phyloP scores from a whole-genome alignment of 2,888 invertebrate species.

The Pocota personata region DNA sequence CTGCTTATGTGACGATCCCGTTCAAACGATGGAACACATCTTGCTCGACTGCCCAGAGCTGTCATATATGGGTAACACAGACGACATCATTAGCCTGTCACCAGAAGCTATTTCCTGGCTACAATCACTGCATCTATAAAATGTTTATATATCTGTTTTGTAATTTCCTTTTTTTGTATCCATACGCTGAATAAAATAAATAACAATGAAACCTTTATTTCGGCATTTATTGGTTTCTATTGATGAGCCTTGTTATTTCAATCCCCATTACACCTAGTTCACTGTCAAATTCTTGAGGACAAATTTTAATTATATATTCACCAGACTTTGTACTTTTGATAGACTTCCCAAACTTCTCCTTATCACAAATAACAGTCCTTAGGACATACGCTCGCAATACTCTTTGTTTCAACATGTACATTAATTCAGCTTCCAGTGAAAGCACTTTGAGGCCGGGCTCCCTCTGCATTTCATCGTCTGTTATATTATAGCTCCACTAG shows the following conservation, averaged over 20 bases:
- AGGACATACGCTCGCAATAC: constrained; percentile 38
- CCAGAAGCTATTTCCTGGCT: no score
- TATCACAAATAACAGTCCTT: constrained; percentile 29
- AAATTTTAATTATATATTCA: constrained; percentile 6
- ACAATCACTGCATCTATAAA: no score
- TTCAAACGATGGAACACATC: no score
- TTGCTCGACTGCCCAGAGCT: no score
- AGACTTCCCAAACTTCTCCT: background rate
- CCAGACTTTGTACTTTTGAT: background rate
- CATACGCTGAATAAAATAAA: no score
- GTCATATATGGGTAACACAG: no score
- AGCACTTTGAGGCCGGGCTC: constrained; percentile 36
- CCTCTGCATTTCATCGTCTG: constrained; percentile 14
- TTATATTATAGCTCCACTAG: background rate
- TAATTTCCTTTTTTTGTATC: no score
- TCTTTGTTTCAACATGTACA: constrained; percentile 66
- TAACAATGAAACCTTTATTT: background rate
- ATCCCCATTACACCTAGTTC: constrained; percentile 5
- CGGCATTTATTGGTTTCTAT: background rate
- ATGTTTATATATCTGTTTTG: no score
- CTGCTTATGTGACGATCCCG: no score
- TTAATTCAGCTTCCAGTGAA: constrained; percentile 47
- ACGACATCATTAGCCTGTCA: no score
- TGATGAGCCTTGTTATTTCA: constrained; percentile 1
- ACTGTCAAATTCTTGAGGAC: background rate